Evolutionary conservation across 2,797 vertebrate species (phyloP).

Genomic region (Sebastes iracundus): DNA sequence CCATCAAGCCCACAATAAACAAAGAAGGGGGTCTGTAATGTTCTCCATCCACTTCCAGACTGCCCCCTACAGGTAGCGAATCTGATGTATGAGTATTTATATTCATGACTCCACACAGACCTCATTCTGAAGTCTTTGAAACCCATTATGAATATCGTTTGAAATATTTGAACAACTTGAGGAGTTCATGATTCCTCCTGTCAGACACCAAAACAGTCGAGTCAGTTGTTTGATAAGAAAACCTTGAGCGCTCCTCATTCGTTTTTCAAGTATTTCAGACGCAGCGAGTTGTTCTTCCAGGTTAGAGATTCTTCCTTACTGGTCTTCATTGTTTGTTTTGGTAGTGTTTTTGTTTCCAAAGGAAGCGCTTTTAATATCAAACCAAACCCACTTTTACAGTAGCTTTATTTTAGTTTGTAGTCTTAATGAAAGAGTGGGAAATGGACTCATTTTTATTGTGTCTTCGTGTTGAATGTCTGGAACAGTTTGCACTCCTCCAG

Average conservation of each 20-base stretch:
- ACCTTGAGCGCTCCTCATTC: background rate
- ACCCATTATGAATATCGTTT: background rate
- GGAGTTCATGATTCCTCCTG: conserved; percentile 3
- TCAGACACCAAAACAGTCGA: background rate
- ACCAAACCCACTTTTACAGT: conserved; percentile 68
- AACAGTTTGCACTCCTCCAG: conserved; percentile 67
- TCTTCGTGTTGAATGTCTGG: conserved; percentile 71
- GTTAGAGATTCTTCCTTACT: conserved; percentile 49
- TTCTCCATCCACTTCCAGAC: conserved; percentile 27
- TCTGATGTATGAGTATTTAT: background rate
- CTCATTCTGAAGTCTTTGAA: background rate
- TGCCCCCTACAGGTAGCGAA: conserved; percentile 35
- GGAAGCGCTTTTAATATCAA: conserved; percentile 59
- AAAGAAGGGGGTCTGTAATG: background rate
- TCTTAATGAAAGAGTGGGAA: conserved; percentile 55
- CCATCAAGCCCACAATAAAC: conserved; percentile 9
- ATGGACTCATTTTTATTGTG: conserved; percentile 39
- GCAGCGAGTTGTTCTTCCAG: conserved; percentile 60
- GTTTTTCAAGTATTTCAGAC: conserved; percentile 25
- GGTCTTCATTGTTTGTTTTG: conserved; percentile 45
- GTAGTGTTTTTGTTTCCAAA: conserved; percentile 62
- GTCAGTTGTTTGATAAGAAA: background rate
- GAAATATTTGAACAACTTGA: conserved; percentile 2
- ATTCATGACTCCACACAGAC: conserved; percentile 7
- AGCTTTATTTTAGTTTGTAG: conserved; percentile 68